Conservation (phyloP, 2,113 vertebrate genomes). For the Gadus macrocephalus region DNA sequence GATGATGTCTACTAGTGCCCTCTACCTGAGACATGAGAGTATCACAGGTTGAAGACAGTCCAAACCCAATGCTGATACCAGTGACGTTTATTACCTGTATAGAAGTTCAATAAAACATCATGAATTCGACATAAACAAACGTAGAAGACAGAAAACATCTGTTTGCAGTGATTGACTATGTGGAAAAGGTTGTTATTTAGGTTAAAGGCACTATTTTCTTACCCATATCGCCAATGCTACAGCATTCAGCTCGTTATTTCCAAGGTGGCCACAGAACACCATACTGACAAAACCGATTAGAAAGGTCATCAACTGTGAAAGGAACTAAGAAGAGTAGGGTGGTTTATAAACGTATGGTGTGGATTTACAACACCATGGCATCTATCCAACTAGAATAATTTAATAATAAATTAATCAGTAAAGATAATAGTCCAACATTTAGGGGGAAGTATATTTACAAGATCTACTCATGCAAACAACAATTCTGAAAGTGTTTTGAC, state of each 20-base stretch:
- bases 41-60: constrained; percentile 83
- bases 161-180: too few relatives aligned
- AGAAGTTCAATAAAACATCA: constrained; percentile 8
- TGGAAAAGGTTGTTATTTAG: background rate
- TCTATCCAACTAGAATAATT: constrained; percentile 5
- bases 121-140: background rate
- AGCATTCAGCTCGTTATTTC: constrained; percentile 78
- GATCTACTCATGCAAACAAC: too few relatives aligned
- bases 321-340: constrained; percentile 61
- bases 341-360: background rate
- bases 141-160: background rate
- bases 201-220: constrained; percentile 34
- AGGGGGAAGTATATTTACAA: too few relatives aligned
- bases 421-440: too few relatives aligned
- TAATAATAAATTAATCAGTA: constrained; percentile 13
- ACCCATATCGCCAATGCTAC: constrained; percentile 81
- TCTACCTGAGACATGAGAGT: constrained; percentile 87
- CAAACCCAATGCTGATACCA: constrained; percentile 78
- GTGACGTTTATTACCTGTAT: constrained; percentile 84
- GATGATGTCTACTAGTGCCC: background rate
- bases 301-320: constrained; percentile 86
- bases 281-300: constrained; percentile 83
- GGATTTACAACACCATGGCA: background rate
- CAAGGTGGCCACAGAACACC: constrained; percentile 91
- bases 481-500: too few relatives aligned